phyloP scores from a whole-genome alignment of 2,797 vertebrate species.

The Myotis planiceps region DNA sequence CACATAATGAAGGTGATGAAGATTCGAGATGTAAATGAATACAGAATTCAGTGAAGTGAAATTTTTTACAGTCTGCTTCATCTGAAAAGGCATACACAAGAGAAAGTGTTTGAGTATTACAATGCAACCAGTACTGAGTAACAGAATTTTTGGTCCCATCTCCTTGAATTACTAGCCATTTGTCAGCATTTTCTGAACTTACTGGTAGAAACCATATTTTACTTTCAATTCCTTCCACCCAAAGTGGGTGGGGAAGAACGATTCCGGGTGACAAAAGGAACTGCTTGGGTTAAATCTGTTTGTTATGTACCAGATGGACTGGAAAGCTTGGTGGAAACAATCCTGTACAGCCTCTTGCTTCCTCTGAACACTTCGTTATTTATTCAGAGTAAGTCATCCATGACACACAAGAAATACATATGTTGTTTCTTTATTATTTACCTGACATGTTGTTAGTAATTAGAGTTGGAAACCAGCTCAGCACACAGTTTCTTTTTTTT shows the following conservation, averaged over 20 bases:
- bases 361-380: conserved; percentile 45
- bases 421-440: conserved; percentile 56
- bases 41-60: neutral
- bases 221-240: neutral
- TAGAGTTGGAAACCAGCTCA: neutral
- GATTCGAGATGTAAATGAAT: neutral
- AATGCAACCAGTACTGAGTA: neutral
- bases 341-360: neutral
- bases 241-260: neutral
- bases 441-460: conserved; percentile 50
- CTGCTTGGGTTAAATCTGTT: neutral
- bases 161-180: neutral
- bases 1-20: neutral
- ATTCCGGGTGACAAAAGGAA: neutral
- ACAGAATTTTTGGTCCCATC: neutral
- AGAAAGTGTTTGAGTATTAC: neutral
- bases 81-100: neutral
- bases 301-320: conserved; percentile 28
- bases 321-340: conserved; percentile 9
- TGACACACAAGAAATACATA: conserved; percentile 53
- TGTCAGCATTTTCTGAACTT: neutral
- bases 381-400: conserved; percentile 48
- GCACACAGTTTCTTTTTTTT: neutral
- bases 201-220: neutral
- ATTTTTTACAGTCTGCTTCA: neutral